Conservation (phyloP, 1,140 invertebrate genomes). For the Drosophila subpulchrella region DNA sequence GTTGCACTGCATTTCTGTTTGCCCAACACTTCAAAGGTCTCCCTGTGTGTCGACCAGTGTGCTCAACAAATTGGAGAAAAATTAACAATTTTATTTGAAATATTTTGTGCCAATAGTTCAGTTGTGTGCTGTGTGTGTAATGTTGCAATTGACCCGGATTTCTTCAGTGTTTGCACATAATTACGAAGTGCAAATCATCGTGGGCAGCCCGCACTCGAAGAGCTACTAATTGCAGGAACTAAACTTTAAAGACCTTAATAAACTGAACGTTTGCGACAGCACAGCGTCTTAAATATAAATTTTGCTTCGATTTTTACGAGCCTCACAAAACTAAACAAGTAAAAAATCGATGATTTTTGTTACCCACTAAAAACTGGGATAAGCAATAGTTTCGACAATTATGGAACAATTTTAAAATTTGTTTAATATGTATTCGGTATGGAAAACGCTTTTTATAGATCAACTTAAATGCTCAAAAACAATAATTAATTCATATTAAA, state of each 20-base stretch:
- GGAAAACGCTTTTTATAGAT: too few species aligned
- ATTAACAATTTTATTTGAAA: conserved; percentile 46
- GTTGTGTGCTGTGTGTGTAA: background rate
- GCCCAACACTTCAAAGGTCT: conserved; percentile 42
- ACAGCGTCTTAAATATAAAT: background rate
- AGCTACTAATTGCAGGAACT: conserved; percentile 25
- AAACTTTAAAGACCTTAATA: background rate
- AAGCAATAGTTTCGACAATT: too few species aligned
- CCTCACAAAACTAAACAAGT: background rate
- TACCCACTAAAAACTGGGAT: too few species aligned
- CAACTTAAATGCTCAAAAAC: too few species aligned
- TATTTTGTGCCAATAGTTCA: conserved; percentile 12
- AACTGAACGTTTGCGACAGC: background rate
- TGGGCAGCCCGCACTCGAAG: conserved; percentile 11
- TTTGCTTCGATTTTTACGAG: background rate
- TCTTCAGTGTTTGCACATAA: conserved; percentile 28
- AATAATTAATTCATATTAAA: too few species aligned
- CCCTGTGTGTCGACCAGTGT: conserved; percentile 1
- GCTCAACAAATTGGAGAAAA: conserved; percentile 43
- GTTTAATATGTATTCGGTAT: too few species aligned
- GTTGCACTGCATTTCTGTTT: conserved; percentile 56
- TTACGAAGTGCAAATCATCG: conserved; percentile 35
- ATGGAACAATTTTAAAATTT: too few species aligned
- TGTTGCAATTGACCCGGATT: conserved; percentile 30
- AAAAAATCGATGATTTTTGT: too few species aligned